phyloP scores from a whole-genome alignment of 2,113 vertebrate species.

The Calidris pygmaea region DNA sequence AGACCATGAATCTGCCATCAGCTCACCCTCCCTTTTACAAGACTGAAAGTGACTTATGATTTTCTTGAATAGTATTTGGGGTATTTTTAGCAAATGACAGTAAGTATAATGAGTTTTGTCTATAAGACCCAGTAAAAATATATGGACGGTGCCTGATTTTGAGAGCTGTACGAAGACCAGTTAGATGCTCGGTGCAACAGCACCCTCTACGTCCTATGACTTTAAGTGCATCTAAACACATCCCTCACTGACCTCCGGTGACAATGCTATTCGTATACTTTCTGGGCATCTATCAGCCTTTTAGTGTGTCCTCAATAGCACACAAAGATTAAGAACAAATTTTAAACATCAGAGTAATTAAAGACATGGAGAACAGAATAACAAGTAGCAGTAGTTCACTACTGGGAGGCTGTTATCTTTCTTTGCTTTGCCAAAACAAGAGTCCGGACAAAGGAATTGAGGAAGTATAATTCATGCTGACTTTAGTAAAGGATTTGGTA shows the following conservation, averaged over 20 bases:
- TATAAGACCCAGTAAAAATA: neutral
- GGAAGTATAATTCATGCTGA: neutral
- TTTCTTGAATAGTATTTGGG: neutral
- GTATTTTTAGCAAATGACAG: neutral
- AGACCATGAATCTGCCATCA: neutral
- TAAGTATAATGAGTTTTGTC: neutral
- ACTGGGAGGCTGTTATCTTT: neutral
- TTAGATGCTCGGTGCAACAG: conserved; percentile 35
- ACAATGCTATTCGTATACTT: neutral
- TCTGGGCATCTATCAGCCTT: neutral
- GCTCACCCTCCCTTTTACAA: neutral
- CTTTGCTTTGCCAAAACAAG: neutral
- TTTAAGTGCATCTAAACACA: neutral
- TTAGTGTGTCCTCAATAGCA: neutral
- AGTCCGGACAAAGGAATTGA: neutral
- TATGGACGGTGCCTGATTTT: rapidly evolving
- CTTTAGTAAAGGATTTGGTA: neutral
- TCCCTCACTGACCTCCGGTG: neutral
- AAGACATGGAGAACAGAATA: neutral
- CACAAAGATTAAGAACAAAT: neutral
- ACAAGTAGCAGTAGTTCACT: neutral
- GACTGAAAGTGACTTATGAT: neutral
- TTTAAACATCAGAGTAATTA: neutral
- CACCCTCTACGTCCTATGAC: conserved; percentile 14
- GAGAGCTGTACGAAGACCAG: neutral